Percentiles rank a stretch among this genome's conserved stretches.
Conservation (phyloP, 2,888 invertebrate species). For the Halocaridina rubra region DNA sequence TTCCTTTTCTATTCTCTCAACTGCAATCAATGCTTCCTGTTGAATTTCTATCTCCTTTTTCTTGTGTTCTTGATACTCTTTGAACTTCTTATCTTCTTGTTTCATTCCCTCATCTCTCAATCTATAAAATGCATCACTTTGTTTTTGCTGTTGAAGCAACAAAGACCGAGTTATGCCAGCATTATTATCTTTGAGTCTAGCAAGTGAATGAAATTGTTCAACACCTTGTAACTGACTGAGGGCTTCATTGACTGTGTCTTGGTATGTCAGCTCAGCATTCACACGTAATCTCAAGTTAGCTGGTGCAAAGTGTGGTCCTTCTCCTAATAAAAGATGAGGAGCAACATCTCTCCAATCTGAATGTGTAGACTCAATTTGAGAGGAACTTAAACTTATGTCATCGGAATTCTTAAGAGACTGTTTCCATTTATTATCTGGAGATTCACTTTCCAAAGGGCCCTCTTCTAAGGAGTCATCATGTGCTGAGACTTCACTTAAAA, state of each 20-base stretch:
- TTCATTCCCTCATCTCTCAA: background rate
- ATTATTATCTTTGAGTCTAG: conserved; percentile 17
- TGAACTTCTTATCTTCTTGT: background rate
- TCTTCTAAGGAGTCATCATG: conserved; percentile 12
- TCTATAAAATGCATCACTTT: background rate
- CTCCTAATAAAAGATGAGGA: conserved; percentile 37
- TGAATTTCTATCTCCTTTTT: conserved; percentile 26
- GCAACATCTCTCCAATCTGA: no score
- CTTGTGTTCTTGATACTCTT: conserved; percentile 19
- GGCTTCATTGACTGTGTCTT: conserved; percentile 58
- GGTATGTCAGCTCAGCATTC: conserved; percentile 61
- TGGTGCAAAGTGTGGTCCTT: conserved; percentile 42
- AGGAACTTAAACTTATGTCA: no score
- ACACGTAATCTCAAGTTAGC: conserved; percentile 42
- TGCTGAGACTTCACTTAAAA: background rate
- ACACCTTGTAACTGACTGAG: conserved; percentile 45
- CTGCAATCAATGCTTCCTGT: conserved; percentile 25
- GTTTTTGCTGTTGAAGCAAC: conserved; percentile 24
- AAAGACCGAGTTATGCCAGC: conserved; percentile 22
- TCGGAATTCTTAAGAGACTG: no score
- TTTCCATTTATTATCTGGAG: no score
- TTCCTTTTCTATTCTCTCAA: conserved; percentile 53
- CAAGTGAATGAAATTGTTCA: conserved; percentile 14
- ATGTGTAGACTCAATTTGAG: no score
- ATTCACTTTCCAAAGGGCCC: no score